Evolutionary conservation across 2,797 vertebrate genomes (phyloP).

Genomic region (Sylvilagus floridanus): DNA sequence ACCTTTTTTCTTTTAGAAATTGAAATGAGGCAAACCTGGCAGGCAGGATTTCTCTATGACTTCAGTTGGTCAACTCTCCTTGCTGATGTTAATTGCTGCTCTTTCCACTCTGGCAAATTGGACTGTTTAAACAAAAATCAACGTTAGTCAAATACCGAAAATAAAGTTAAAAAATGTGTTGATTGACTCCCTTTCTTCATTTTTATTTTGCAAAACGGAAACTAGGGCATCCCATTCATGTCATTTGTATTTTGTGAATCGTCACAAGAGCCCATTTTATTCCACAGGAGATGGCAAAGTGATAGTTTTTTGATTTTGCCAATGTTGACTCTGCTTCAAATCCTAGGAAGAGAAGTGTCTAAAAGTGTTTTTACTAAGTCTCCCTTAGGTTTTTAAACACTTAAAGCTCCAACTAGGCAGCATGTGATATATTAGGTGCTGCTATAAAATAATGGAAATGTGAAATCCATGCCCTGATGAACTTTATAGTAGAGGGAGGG

Average conservation of each 20-base stretch:
- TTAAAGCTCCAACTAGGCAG: not conserved
- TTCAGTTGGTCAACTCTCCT: constrained; percentile 58
- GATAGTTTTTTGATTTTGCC: not conserved
- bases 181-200: constrained; percentile 21
- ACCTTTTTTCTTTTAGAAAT: constrained; percentile 40
- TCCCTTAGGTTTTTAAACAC: not conserved
- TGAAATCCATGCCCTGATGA: not conserved
- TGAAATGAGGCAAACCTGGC: constrained; percentile 50
- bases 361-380: not conserved
- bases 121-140: constrained; percentile 68
- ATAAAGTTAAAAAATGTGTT: not conserved
- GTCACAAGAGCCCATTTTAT: constrained; percentile 1
- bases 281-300: not conserved
- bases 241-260: not conserved
- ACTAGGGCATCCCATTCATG: not conserved
- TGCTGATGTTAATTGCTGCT: constrained; percentile 66
- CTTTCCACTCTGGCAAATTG: constrained; percentile 71
- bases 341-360: not conserved
- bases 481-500: not conserved
- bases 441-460: not conserved
- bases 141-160: constrained; percentile 57
- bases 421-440: not conserved
- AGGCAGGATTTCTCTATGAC: constrained; percentile 56
- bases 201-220: not conserved
- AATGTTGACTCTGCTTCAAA: not conserved